Evolutionary conservation across 2,797 vertebrate species (phyloP).

Genomic region (Iguana delicatissima): DNA sequence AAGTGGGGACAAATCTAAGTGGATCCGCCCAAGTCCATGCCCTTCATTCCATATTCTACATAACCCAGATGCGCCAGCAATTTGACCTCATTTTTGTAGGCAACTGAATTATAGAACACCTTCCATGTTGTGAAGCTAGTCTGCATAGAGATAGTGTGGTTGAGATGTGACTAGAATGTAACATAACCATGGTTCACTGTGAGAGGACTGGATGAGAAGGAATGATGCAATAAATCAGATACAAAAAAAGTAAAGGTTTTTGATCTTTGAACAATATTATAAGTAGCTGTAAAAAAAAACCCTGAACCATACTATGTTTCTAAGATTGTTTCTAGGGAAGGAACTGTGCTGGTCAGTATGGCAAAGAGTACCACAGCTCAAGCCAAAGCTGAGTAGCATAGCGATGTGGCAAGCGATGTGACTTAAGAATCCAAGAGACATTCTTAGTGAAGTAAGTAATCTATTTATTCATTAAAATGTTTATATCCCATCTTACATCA

Average conservation of each 20-base stretch:
- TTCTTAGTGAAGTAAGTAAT: background rate
- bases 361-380: background rate
- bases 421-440: background rate
- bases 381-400: background rate
- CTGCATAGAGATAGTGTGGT: no score
- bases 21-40: background rate
- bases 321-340: background rate
- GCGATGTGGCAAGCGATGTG: background rate
- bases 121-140: background rate
- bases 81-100: background rate
- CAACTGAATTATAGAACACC: background rate
- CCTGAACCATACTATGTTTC: background rate
- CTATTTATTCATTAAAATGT: no score
- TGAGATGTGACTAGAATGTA: background rate
- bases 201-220: background rate
- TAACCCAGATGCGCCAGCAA: background rate
- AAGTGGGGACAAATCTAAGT: conserved; percentile 29
- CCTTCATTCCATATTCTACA: background rate
- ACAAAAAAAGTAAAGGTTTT: background rate
- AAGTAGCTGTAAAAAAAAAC: background rate
- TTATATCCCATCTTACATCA: no score
- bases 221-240: conserved; percentile 23
- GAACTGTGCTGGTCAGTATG: background rate
- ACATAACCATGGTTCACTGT: background rate
- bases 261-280: background rate